phyloP scores from a whole-genome alignment of 2,888 invertebrate species.

The Plagodis dolabraria region DNA sequence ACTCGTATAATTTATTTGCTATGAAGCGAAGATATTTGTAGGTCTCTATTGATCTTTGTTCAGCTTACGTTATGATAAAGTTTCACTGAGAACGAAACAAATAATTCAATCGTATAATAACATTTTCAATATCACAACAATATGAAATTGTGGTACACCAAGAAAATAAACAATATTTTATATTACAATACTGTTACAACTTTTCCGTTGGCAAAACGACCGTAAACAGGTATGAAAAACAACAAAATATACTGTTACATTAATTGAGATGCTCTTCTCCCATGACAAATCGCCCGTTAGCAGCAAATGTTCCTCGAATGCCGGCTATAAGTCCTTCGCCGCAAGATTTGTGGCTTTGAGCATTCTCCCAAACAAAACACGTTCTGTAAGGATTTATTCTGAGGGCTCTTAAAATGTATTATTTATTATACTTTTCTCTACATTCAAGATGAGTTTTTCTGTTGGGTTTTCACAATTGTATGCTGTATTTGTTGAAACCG shows the following conservation, averaged over 20 bases:
- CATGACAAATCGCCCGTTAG: conserved; percentile 34
- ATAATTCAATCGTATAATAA: no score
- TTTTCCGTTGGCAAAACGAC: no score
- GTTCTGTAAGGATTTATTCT: conserved; percentile 42
- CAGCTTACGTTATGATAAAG: no score
- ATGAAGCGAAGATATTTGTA: no score
- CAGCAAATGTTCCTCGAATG: conserved; percentile 36
- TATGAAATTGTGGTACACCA: background rate
- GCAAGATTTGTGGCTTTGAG: conserved; percentile 41
- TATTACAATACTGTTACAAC: no score
- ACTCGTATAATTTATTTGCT: no score
- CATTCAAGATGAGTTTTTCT: conserved; percentile 9
- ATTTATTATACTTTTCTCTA: conserved; percentile 37
- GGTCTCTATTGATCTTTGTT: no score
- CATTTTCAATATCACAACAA: background rate
- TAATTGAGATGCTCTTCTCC: conserved; percentile 39
- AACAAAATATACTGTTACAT: conserved; percentile 17
- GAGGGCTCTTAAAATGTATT: conserved; percentile 36
- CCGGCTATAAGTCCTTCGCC: conserved; percentile 35
- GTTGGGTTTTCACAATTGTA: background rate
- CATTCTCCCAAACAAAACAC: conserved; percentile 34
- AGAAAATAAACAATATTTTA: background rate
- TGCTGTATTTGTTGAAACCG: no score
- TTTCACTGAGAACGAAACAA: no score
- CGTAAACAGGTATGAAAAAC: no score